These are phyloP conservation scores for Poeciliopsis infans DNA, from an alignment of 2,797 vertebrate species.

Conservation along the genomic window DNA sequence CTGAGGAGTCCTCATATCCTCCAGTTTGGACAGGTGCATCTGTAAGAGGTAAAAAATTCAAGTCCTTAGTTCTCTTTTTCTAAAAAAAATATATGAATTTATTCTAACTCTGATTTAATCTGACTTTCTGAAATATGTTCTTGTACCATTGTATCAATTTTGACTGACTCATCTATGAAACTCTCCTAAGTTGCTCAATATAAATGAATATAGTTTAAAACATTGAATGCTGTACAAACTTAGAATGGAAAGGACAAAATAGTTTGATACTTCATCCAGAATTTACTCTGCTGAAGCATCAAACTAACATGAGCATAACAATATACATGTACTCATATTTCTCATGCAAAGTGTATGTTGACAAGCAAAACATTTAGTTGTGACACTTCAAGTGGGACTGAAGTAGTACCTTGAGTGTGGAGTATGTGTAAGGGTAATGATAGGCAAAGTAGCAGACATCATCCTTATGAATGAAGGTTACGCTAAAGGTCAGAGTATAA, in stretches of 20 bases:
- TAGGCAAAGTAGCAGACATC: constrained; percentile 99
- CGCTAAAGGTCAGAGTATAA: constrained; percentile 94
- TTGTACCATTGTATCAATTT: neutral
- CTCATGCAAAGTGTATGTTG: neutral
- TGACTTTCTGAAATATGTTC: neutral
- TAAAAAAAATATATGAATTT: neutral
- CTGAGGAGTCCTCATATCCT: constrained; percentile 87
- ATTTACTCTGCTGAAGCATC: neutral
- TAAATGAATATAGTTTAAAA: neutral
- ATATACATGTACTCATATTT: neutral
- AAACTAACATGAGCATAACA: too few species aligned
- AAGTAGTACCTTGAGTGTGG: constrained; percentile 90
- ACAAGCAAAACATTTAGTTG: neutral
- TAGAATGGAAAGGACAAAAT: neutral
- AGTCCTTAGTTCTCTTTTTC: constrained; percentile 9
- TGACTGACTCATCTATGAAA: neutral
- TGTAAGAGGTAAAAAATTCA: constrained; percentile 52
- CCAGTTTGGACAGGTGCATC: constrained; percentile 97
- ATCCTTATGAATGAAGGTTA: constrained; percentile 92
- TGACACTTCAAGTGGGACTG: neutral
- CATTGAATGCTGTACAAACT: neutral
- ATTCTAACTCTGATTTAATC: neutral
- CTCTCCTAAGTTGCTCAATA: neutral
- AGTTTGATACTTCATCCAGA: neutral
- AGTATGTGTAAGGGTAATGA: constrained; percentile 97